Evolutionary conservation across 2,888 invertebrate species (phyloP).

Genomic region (Acanthosepion lycidas): DNA sequence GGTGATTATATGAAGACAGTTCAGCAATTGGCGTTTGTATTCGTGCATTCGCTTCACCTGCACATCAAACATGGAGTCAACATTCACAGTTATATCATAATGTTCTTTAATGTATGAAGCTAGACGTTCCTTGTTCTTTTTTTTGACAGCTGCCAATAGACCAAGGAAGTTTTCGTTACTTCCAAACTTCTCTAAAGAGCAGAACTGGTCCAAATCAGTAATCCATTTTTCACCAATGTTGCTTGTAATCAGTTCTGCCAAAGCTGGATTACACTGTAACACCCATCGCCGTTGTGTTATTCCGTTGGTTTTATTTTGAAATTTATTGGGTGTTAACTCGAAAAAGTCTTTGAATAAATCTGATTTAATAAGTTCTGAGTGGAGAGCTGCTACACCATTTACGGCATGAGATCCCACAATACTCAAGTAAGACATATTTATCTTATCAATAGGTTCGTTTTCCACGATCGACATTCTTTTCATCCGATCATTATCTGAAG

Average conservation of each 20-base stretch:
- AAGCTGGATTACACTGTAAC: slow-evolving; percentile 93
- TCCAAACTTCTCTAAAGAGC: slow-evolving; percentile 81
- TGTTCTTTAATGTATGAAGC: slow-evolving; percentile 89
- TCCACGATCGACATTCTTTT: slow-evolving; percentile 91
- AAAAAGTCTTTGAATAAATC: slow-evolving; percentile 93
- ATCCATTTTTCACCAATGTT: slow-evolving; percentile 98
- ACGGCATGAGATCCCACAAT: slow-evolving; percentile 96
- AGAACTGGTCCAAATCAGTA: slow-evolving; percentile 89
- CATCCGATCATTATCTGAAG: slow-evolving; percentile 82
- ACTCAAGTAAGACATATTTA: slow-evolving; percentile 97
- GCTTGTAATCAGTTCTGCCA: slow-evolving; percentile 94
- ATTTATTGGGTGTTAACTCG: slow-evolving; percentile 93
- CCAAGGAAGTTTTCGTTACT: not conserved
- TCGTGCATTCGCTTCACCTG: slow-evolving; percentile 97
- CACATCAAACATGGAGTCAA: slow-evolving; percentile 96
- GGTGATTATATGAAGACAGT: slow-evolving; percentile 92
- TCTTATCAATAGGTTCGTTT: slow-evolving; percentile 93
- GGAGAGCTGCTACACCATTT: slow-evolving; percentile 97
- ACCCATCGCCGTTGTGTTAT: slow-evolving; percentile 99
- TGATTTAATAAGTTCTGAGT: slow-evolving; percentile 94
- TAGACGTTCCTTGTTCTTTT: slow-evolving; percentile 91
- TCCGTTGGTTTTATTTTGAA: slow-evolving; percentile 99
- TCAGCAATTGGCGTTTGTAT: slow-evolving; percentile 97
- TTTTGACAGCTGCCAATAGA: not conserved
- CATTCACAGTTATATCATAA: slow-evolving; percentile 90